Evolutionary conservation across 2,113 vertebrate genomes (phyloP).

Genomic region (Nothoprocta perdicaria): DNA sequence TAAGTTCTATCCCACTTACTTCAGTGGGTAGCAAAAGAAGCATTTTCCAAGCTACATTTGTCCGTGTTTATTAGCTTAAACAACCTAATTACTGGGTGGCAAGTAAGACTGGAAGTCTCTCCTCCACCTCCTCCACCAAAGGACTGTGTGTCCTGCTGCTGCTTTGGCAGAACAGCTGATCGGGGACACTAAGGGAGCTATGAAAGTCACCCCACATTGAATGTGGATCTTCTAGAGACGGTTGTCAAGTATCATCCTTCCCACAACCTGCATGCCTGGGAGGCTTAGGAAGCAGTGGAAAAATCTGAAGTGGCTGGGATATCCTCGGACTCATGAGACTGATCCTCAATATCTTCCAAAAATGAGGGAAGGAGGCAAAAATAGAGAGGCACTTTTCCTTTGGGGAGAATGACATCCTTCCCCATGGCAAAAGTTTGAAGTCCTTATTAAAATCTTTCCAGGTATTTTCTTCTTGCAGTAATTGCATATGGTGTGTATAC

Average conservation of each 20-base stretch:
- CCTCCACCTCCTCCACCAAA: not conserved
- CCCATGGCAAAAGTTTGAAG: not conserved
- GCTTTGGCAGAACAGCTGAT: not conserved
- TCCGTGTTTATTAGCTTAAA: not conserved
- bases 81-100: not conserved
- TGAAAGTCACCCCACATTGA: not conserved
- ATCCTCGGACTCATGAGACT: not conserved
- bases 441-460: not conserved
- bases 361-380: not conserved
- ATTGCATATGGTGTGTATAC: not conserved
- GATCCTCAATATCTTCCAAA: not conserved
- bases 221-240: rapidly evolving
- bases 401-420: not conserved
- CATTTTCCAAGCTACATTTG: not conserved
- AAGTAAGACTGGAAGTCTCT: not conserved
- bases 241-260: not conserved
- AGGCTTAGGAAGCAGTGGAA: not conserved
- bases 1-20: not conserved
- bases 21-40: rapidly evolving
- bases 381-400: not conserved
- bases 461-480: not conserved
- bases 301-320: not conserved
- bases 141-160: rapidly evolving
- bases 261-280: not conserved
- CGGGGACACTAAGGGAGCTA: not conserved